Percentiles rank a stretch among this genome's conserved stretches.
These are phyloP conservation scores for Drosophila meridiana DNA, from an alignment of 2,888 invertebrate genomes.

Conservation along the genomic window DNA sequence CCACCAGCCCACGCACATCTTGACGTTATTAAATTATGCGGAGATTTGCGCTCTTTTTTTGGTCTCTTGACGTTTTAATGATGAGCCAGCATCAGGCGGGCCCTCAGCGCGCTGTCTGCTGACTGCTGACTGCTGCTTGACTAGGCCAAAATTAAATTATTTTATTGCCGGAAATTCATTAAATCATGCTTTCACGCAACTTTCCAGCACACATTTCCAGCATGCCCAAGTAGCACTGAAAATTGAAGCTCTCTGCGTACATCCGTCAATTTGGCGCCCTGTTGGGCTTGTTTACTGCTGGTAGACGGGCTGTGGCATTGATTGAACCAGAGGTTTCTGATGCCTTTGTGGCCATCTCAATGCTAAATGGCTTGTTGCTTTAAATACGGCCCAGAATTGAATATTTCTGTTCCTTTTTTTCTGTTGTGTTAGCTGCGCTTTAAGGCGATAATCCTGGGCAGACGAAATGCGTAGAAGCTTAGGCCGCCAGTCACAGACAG, in stretches of 20 bases:
- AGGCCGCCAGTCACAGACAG: constrained; percentile 53
- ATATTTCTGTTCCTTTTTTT: constrained; percentile 8
- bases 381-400: constrained; percentile 5
- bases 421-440: constrained; percentile 8
- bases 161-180: constrained; percentile 79
- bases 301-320: constrained; percentile 47
- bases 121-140: constrained; percentile 30
- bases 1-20: constrained; percentile 29
- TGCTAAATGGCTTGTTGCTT: constrained; percentile 17
- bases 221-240: constrained; percentile 53
- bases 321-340: constrained; percentile 33
- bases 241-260: constrained; percentile 27
- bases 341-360: constrained; percentile 41
- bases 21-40: constrained; percentile 79
- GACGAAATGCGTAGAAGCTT: constrained; percentile 25
- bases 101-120: constrained; percentile 7
- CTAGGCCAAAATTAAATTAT: constrained; percentile 76
- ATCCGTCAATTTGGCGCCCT: constrained; percentile 46
- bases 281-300: constrained; percentile 38
- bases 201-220: constrained; percentile 53
- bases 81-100: constrained; percentile 43
- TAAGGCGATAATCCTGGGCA: constrained; percentile 45
- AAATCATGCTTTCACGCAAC: constrained; percentile 72
- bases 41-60: constrained; percentile 64
- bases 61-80: constrained; percentile 77